Percentiles rank a stretch among this genome's conserved stretches.
phyloP scores from a whole-genome alignment of 2,113 vertebrate species.

The Etheostoma cragini region DNA sequence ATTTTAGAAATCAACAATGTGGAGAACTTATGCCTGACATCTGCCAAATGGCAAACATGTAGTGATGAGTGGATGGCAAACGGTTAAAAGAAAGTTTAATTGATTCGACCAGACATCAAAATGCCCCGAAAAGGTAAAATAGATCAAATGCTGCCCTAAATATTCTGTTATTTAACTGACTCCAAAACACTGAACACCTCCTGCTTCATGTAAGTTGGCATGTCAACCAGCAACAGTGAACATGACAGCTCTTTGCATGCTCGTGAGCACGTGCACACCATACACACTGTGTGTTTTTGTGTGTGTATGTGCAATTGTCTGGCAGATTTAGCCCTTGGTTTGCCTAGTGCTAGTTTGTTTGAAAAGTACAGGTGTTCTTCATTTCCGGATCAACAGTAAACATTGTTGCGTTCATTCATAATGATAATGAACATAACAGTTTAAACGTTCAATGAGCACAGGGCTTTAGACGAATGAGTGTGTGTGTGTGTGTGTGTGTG shows the following conservation, averaged over 20 bases:
- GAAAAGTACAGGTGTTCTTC: background rate
- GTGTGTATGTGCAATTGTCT: background rate
- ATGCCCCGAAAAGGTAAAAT: background rate
- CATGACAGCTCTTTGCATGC: too few relatives aligned
- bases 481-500: constrained; percentile 24
- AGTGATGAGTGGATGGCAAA: too few relatives aligned
- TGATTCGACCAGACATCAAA: background rate
- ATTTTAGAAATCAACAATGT: background rate
- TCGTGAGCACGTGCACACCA: too few relatives aligned
- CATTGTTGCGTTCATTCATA: background rate
- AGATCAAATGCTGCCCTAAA: background rate
- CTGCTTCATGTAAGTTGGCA: background rate
- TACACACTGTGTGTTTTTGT: too few relatives aligned
- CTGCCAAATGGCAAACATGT: background rate
- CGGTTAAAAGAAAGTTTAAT: too few relatives aligned
- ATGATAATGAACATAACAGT: background rate
- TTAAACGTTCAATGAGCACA: background rate
- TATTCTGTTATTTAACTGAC: background rate
- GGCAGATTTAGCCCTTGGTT: background rate
- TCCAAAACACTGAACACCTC: background rate
- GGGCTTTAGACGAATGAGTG: constrained; percentile 16
- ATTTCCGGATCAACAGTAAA: background rate
- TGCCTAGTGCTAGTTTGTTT: background rate
- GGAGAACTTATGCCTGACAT: background rate
- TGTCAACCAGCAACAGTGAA: too few relatives aligned